Base-by-base conservation (phyloP, 2,113 vertebrate species). In the Campylomormyrus tamandua region DNA sequence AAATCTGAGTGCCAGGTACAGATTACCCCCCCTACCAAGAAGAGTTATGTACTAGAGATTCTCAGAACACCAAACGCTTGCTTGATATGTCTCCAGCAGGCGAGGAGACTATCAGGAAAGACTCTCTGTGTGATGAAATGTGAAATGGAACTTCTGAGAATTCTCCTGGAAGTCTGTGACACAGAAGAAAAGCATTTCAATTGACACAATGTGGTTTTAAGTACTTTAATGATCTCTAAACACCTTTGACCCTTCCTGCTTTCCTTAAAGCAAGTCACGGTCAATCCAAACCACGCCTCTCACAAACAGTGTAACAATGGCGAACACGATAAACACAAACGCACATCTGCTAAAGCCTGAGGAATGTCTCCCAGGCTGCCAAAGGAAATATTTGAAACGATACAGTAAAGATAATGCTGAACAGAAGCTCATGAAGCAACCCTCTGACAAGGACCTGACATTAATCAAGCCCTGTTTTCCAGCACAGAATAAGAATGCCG, bases 311-410 rank as follows among this genome's bases (percentile, higher is more conserved):
- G 46, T 46, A 46, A 53, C 49, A 87, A 87, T 87, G 86, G 50
- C 17, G 11, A 87, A 39, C 31, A 21, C 2, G 50, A 35, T 39
- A 87, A 56, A 87, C 49, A 87, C 86, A 90, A 86, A 31, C 89
- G 58, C 84, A 90, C 50, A 13, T 58, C 87, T 10, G 0, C n/a
- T 83, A 93, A 92, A 94, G 94, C 92, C 90, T 13, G 49, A 83
- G 90, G 92, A 94, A 94, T 92, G 87, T 66, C n/a, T 74, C 90
- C 58, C 49, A 46, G 89, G 53, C 31, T 46, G 91, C 87, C 45
- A 91, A 89, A 62, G 88, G 49, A 93, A 92, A 94, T 92, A 92
- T 91, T 83, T 91, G 90, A 91, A 90, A 93, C 90, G 93, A 92
- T 90, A 77, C 90, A 46, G 53, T 7, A 39, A 35, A 89, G 90